Evolutionary conservation across 2,113 vertebrate species (phyloP).

Genomic region (Henicopernis longicauda): DNA sequence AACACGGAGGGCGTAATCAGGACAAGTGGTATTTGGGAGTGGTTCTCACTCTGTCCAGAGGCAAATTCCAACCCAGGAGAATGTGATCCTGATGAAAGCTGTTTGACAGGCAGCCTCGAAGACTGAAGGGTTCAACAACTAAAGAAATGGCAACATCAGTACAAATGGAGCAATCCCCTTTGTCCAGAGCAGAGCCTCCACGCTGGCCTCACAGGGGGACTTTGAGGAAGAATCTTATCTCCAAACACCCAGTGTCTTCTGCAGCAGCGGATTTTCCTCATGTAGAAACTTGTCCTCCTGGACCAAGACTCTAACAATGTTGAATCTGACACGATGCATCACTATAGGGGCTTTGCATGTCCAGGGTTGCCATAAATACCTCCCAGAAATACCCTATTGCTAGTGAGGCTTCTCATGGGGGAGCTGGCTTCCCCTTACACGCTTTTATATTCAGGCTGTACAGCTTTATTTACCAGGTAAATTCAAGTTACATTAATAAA

Average conservation of each 20-base stretch:
- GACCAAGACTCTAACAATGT: not conserved
- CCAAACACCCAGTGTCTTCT: not conserved
- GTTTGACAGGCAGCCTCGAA: not conserved
- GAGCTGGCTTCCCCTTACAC: not conserved
- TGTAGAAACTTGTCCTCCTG: not conserved
- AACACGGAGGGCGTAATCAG: not conserved
- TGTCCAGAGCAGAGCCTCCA: not conserved
- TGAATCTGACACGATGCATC: not conserved
- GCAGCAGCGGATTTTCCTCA: not conserved
- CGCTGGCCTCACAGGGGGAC: slow-evolving; percentile 66
- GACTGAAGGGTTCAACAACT: not conserved
- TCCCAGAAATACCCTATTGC: not conserved
- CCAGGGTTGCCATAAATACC: not conserved
- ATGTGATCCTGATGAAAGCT: not conserved
- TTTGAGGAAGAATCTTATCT: not conserved
- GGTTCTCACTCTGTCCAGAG: slow-evolving; percentile 18
- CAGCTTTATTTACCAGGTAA: not conserved
- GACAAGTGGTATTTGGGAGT: not conserved
- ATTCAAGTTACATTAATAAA: not conserved
- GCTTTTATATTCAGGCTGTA: not conserved
- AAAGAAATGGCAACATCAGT: not conserved
- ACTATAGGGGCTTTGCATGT: not conserved
- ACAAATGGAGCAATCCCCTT: not conserved
- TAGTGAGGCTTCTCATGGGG: not conserved
- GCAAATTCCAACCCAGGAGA: slow-evolving; percentile 8